phyloP scores from a whole-genome alignment of 2,888 invertebrate genomes.

The Sphaeridia pumilis region DNA sequence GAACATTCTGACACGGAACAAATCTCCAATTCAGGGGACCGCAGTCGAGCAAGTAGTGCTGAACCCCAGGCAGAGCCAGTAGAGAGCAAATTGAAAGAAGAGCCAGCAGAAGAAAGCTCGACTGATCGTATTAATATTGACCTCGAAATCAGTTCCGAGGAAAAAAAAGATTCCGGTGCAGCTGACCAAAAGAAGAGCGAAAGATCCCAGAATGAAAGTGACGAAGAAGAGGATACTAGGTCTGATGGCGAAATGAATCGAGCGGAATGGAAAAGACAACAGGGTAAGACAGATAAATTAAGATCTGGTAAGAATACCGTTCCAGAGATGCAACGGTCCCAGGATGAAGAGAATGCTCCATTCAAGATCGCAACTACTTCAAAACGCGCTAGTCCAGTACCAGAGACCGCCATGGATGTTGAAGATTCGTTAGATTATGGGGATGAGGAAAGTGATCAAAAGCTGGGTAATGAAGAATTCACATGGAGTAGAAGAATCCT shows the following conservation, averaged over 20 bases:
- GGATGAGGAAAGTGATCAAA: slow-evolving; percentile 25
- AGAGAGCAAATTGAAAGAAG: not conserved
- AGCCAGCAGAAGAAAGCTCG: not conserved
- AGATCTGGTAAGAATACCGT: not conserved
- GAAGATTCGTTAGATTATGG: slow-evolving; percentile 35
- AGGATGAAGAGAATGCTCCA: slow-evolving; percentile 5
- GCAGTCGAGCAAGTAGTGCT: too few species aligned
- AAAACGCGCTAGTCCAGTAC: not conserved
- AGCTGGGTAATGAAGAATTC: slow-evolving; percentile 25
- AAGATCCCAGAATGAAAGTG: not conserved
- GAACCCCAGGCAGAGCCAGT: too few species aligned
- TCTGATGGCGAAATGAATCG: slow-evolving; percentile 1
- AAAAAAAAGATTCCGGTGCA: not conserved
- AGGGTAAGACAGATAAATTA: not conserved
- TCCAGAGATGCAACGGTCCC: not conserved
- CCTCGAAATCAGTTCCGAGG: too few species aligned
- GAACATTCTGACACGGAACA: too few species aligned
- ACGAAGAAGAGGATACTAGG: slow-evolving; percentile 1
- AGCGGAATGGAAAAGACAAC: not conserved
- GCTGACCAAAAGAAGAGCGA: not conserved
- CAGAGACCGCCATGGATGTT: slow-evolving; percentile 11
- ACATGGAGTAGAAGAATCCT: slow-evolving; percentile 25
- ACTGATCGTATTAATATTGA: too few species aligned
- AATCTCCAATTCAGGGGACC: too few species aligned
- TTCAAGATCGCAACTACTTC: not conserved